Evolutionary conservation across 2,113 vertebrate species (phyloP).

Genomic region (Alces alces): DNA sequence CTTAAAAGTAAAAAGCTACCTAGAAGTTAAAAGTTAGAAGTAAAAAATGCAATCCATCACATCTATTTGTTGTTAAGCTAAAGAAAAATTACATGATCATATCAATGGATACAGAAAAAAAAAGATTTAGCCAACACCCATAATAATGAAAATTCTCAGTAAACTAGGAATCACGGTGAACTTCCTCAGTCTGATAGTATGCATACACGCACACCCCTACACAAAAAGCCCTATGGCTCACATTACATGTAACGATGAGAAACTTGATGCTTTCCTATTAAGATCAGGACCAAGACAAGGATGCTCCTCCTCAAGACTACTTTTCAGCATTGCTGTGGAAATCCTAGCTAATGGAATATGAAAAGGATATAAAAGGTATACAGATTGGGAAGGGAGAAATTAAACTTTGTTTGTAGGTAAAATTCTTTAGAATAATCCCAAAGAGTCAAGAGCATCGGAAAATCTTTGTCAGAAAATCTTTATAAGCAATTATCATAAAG

Average conservation of each 20-base stretch:
- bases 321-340: neutral
- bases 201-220: neutral
- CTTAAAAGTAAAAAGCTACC: neutral
- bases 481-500: neutral
- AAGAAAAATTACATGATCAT: neutral
- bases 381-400: neutral
- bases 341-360: neutral
- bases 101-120: neutral
- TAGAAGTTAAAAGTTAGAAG: neutral
- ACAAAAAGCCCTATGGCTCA: neutral
- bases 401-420: neutral
- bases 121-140: neutral
- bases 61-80: neutral
- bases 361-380: neutral
- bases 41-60: neutral
- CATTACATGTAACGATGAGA: neutral
- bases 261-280: neutral
- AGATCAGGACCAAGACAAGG: neutral
- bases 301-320: neutral
- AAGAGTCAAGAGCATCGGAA: neutral
- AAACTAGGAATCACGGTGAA: neutral
- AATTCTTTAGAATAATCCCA: neutral
- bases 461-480: neutral
- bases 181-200: neutral
- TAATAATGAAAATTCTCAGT: neutral